Conservation (phyloP, 2,797 vertebrate genomes). For the Oreortyx pictus region DNA sequence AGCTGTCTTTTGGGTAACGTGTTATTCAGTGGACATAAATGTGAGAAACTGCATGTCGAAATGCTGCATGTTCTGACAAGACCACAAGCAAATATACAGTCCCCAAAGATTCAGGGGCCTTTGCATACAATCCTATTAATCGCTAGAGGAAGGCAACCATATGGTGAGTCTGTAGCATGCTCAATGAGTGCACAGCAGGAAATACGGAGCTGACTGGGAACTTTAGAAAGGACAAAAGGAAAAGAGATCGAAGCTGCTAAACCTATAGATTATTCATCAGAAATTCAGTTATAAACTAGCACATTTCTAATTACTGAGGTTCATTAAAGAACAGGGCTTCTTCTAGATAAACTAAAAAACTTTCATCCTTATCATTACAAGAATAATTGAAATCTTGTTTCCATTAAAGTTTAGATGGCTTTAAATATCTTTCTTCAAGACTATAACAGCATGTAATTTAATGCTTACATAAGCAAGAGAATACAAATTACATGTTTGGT, state of each 20-base stretch:
- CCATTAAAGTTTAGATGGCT: constrained; percentile 56
- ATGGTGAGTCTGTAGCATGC: constrained; percentile 51
- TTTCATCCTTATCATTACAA: constrained; percentile 53
- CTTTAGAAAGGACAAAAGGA: constrained; percentile 25
- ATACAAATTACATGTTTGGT: constrained; percentile 46
- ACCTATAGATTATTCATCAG: constrained; percentile 69
- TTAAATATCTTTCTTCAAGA: constrained; percentile 57
- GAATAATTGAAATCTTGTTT: constrained; percentile 66
- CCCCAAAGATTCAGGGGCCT: constrained; percentile 68
- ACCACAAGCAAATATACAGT: constrained; percentile 67
- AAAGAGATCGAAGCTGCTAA: background rate
- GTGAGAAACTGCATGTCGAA: constrained; percentile 52
- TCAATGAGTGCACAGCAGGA: constrained; percentile 42
- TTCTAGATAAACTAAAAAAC: constrained; percentile 61
- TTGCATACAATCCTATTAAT: constrained; percentile 75
- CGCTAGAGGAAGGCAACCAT: constrained; percentile 69
- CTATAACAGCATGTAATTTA: constrained; percentile 55
- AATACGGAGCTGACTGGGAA: constrained; percentile 47
- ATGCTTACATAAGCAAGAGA: constrained; percentile 28
- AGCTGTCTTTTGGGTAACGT: constrained; percentile 45
- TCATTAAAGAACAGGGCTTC: constrained; percentile 53
- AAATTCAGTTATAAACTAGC: constrained; percentile 23
- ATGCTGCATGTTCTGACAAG: constrained; percentile 71
- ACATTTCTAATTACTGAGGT: constrained; percentile 53
- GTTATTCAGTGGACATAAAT: constrained; percentile 64